A percentile compares a stretch with the other conserved stretches of the same genome.
phyloP scores from a whole-genome alignment of 2,888 invertebrate species.

The Eupithecia inturbata region DNA sequence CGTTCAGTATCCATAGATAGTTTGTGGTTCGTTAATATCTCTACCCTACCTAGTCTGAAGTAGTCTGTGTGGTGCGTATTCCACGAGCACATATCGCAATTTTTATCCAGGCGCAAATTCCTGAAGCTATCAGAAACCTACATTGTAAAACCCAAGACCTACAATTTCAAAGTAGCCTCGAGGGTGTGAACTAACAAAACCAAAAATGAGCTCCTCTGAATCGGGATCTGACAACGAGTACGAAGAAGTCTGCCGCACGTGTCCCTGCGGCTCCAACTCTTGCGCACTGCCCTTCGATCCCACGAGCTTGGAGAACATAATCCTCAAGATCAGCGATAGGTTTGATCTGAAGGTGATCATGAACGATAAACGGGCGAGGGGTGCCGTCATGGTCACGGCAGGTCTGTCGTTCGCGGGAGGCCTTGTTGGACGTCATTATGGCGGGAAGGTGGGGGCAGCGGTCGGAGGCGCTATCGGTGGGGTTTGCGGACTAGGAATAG shows the following conservation, averaged over 20 bases:
- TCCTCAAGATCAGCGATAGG: conserved; percentile 66
- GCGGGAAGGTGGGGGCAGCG: conserved; percentile 71
- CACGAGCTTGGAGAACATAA: conserved; percentile 64
- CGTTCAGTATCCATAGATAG: too few species aligned
- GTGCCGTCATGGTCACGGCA: conserved; percentile 65
- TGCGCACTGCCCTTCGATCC: conserved; percentile 65
- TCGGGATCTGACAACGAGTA: conserved; percentile 54
- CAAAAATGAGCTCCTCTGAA: conserved; percentile 48
- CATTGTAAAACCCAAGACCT: not conserved
- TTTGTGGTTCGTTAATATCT: too few species aligned
- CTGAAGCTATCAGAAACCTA: not conserved
- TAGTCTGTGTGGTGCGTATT: too few species aligned
- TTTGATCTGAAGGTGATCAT: conserved; percentile 72
- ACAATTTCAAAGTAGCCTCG: not conserved
- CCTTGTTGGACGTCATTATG: conserved; percentile 71
- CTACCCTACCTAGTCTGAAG: too few species aligned
- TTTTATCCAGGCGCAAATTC: not conserved
- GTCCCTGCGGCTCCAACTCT: conserved; percentile 41
- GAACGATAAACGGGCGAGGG: conserved; percentile 55
- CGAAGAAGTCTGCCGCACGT: conserved; percentile 53
- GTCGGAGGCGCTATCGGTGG: conserved; percentile 75
- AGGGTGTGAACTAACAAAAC: not conserved
- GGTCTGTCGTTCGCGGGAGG: conserved; percentile 72
- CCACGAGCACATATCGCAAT: too few species aligned
- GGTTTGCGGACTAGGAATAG: conserved; percentile 71